These are phyloP conservation scores for Geotrupes spiniger DNA, from an alignment of 2,888 invertebrate species.

Conservation along the genomic window DNA sequence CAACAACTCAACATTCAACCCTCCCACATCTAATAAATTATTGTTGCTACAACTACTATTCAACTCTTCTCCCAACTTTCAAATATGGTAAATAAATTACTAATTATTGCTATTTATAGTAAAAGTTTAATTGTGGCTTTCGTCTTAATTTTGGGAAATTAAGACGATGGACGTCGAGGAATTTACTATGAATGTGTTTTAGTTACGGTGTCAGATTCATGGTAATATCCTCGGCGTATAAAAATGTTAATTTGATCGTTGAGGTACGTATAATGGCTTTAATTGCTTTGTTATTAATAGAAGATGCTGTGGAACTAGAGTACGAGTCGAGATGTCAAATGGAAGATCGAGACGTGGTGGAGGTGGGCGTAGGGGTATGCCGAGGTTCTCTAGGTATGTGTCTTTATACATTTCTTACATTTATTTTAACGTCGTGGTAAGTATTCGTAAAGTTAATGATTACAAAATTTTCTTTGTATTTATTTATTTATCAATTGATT, in stretches of 20 bases:
- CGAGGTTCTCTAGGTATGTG: conserved; percentile 47
- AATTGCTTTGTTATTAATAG: conserved; percentile 49
- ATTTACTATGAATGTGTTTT: too few species aligned
- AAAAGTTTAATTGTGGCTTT: too few species aligned
- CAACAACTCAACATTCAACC: conserved; percentile 21
- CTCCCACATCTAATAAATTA: conserved; percentile 20
- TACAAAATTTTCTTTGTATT: neutral
- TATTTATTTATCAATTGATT: neutral
- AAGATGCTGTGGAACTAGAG: conserved; percentile 84
- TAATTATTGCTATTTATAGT: conserved; percentile 1
- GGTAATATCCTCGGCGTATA: too few species aligned
- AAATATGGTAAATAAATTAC: conserved; percentile 18
- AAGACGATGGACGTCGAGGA: too few species aligned
- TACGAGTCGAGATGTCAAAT: conserved; percentile 91
- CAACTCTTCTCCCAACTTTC: conserved; percentile 19
- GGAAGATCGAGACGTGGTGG: conserved; percentile 73
- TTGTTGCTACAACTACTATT: conserved; percentile 19
- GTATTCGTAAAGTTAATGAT: neutral
- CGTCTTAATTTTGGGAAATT: too few species aligned
- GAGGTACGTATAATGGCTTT: too few species aligned
- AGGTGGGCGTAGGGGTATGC: conserved; percentile 43
- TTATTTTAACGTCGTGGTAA: neutral
- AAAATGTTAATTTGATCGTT: too few species aligned
- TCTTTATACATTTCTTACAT: neutral
- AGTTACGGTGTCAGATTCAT: too few species aligned